phyloP scores from a whole-genome alignment of 2,888 invertebrate species.

The Tachystola acroxantha region DNA sequence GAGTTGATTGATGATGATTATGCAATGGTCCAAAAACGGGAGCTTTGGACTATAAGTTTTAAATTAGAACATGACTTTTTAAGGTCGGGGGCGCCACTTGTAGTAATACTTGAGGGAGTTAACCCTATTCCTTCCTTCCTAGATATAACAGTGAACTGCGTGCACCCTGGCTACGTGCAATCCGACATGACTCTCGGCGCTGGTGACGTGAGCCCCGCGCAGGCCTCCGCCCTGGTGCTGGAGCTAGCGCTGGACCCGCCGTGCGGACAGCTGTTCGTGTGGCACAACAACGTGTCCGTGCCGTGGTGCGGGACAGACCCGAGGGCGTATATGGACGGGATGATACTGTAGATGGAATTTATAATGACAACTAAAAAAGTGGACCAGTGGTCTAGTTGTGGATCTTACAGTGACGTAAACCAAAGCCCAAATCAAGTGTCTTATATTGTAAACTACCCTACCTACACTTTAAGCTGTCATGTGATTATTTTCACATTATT shows the following conservation, averaged over 20 bases:
- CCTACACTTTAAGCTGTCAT: too few species aligned
- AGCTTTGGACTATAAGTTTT: too few species aligned
- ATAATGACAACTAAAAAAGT: neutral
- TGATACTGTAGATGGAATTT: constrained; percentile 12
- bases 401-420: too few species aligned
- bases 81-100: too few species aligned
- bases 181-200: constrained; percentile 62
- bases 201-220: constrained; percentile 41
- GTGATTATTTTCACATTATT: too few species aligned
- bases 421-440: too few species aligned
- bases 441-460: too few species aligned
- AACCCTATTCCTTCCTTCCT: constrained; percentile 8
- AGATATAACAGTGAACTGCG: constrained; percentile 58
- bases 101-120: too few species aligned
- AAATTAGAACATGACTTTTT: too few species aligned
- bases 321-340: constrained; percentile 51
- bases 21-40: too few species aligned
- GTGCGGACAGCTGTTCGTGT: constrained; percentile 43
- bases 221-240: constrained; percentile 37
- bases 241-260: constrained; percentile 31
- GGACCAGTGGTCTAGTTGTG: too few species aligned
- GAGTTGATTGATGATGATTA: too few species aligned
- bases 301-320: constrained; percentile 64
- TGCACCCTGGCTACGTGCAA: constrained; percentile 66
- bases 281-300: constrained; percentile 48